Evolutionary conservation across 2,113 vertebrate species (phyloP), one percentile per base, ranked within the genome.

Genomic region (Channa maculata): DNA sequence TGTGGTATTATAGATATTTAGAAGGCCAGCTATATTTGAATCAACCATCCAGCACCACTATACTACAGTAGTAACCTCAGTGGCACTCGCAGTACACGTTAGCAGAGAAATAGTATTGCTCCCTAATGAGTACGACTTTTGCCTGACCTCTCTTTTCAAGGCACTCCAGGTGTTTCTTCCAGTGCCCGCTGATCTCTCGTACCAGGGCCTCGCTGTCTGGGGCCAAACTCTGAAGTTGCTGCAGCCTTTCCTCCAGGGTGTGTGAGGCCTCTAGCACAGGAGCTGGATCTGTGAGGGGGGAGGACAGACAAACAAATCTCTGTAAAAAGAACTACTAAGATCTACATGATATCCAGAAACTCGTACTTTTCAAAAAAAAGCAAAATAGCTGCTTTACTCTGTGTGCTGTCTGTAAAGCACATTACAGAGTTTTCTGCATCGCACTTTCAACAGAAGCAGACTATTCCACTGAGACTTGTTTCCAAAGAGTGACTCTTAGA

Each of bases 211-310:
- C 75, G 72, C 90, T 86, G 46, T 95, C 94, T 0, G 95, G 92
- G 74, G 95, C 92, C 0, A 92, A 93, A 86, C 90, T 87, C 88
- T 96, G 96, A 50, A 97, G 93, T 87, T 95, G 92, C 91, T 96
- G 95, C 87, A 97, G 95, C 73, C 95, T 88, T 85, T 95, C 95
- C 90, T 97, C 96, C 88, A 96, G 92, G 73, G 94, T 94, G 72
- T 94, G 95, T 0, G 95, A 94, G 53, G 95, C 96, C 88, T 97
- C 97, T 87, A 98, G 94, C 80, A 97, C 89, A 44, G 96, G 96
- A 59, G 94, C 94, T 0, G 97, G 94, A 82, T 98, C 97, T 98
- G 89, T 0, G 6, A 62, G 77, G 6, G 37, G 37, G 81, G 6
- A 24, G 24, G 24, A 24, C 24, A 75, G 43, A 51, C 70, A 86